These are phyloP conservation scores for Agriopis marginaria DNA, from an alignment of 2,888 invertebrate genomes.

Conservation along the genomic window DNA sequence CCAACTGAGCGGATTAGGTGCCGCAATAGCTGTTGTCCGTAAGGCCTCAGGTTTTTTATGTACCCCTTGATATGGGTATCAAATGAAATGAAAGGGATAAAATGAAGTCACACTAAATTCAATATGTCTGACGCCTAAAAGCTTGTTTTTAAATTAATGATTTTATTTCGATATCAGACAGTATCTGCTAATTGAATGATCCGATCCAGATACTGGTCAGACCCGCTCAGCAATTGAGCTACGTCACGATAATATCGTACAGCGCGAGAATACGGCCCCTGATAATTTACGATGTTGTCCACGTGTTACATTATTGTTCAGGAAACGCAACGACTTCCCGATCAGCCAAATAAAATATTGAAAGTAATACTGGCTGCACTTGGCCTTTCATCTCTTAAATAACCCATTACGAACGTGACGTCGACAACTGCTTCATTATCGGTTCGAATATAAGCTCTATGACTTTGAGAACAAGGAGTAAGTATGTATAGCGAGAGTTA, in stretches of 20 bases:
- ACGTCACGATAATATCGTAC: neutral
- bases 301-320: slow-evolving; percentile 42
- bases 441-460: slow-evolving; percentile 35
- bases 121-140: too few species aligned
- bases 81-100: too few species aligned
- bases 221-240: too few species aligned
- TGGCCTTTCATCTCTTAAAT: slow-evolving; percentile 72
- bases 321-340: slow-evolving; percentile 68
- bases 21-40: too few species aligned
- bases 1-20: too few species aligned
- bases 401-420: slow-evolving; percentile 57
- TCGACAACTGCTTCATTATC: slow-evolving; percentile 25
- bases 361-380: slow-evolving; percentile 58
- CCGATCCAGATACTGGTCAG: too few species aligned
- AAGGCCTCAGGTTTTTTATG: too few species aligned
- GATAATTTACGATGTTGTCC: slow-evolving; percentile 23
- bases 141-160: too few species aligned
- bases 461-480: slow-evolving; percentile 37
- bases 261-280: neutral
- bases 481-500: slow-evolving; percentile 37
- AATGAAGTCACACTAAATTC: too few species aligned
- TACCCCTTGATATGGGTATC: too few species aligned
- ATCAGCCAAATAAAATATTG: slow-evolving; percentile 66
- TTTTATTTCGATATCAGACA: too few species aligned
- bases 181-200: too few species aligned